Conservation (phyloP, 2,888 invertebrate genomes). For the Cordilura impudica region DNA sequence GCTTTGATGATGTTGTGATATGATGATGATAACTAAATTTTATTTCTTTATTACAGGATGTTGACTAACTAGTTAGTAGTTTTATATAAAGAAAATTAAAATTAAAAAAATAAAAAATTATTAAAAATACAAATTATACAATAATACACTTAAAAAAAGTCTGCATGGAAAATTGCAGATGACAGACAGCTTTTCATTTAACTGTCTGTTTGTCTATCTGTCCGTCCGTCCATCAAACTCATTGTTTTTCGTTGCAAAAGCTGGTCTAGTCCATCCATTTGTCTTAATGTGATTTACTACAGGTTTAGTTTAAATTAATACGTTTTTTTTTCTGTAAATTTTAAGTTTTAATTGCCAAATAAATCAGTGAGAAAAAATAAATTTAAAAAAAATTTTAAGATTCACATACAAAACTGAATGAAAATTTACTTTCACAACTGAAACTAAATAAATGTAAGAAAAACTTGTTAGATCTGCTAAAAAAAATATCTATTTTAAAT, state of each 20-base stretch:
- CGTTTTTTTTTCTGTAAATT: background rate
- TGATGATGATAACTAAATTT: constrained; percentile 30
- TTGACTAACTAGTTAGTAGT: constrained; percentile 1
- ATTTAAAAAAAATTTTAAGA: constrained; percentile 31
- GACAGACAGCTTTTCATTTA: background rate
- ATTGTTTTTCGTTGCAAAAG: background rate
- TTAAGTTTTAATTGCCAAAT: constrained; percentile 60
- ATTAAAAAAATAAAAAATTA: background rate
- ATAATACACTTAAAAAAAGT: background rate
- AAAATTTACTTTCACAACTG: constrained; percentile 62
- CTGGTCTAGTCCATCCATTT: background rate
- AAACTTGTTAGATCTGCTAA: constrained; percentile 42
- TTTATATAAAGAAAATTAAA: background rate
- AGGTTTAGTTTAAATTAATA: background rate
- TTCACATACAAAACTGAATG: constrained; percentile 49
- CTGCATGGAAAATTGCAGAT: background rate
- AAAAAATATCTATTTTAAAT: constrained; percentile 46
- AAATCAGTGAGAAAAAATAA: constrained; percentile 50
- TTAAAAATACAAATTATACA: background rate
- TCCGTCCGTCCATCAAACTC: background rate
- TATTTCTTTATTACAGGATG: constrained; percentile 35
- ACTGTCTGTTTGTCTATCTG: background rate
- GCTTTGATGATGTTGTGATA: background rate
- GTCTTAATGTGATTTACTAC: background rate
- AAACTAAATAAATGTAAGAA: constrained; percentile 38